Conservation (phyloP, 2,888 invertebrate genomes). For the Dilophus febrilis region DNA sequence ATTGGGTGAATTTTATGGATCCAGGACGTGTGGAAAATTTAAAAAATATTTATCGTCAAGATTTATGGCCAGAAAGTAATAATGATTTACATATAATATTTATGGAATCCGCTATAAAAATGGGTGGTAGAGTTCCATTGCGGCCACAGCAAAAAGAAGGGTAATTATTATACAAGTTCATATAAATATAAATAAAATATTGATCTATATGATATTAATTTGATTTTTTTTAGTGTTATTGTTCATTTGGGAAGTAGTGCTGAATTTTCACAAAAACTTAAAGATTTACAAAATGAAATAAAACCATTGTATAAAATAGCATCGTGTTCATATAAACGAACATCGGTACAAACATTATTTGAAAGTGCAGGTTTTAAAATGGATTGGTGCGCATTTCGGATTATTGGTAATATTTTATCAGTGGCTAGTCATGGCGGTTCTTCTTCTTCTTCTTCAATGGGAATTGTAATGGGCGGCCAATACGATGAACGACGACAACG, state of each 20-base stretch:
- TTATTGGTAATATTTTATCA: conserved; percentile 38
- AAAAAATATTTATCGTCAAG: conserved; percentile 54
- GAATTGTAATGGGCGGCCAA: conserved; percentile 24
- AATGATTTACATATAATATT: conserved; percentile 66
- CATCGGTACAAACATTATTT: conserved; percentile 69
- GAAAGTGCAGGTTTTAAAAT: conserved; percentile 59
- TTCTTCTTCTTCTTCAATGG: too few species aligned
- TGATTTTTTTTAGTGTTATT: conserved; percentile 38
- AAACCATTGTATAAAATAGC: conserved; percentile 59
- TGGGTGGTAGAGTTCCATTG: conserved; percentile 67
- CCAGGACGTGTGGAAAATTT: conserved; percentile 51
- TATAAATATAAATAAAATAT: conserved; percentile 9
- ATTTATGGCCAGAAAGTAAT: conserved; percentile 61
- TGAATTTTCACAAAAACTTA: conserved; percentile 43
- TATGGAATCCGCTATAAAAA: conserved; percentile 65
- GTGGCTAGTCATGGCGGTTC: conserved; percentile 14
- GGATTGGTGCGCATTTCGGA: conserved; percentile 79
- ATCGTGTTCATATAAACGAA: conserved; percentile 72
- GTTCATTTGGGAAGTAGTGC: conserved; percentile 61
- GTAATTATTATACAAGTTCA: conserved; percentile 29
- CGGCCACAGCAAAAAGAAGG: conserved; percentile 76
- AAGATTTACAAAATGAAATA: conserved; percentile 50
- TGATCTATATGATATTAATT: neutral
- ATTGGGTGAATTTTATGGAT: conserved; percentile 75
- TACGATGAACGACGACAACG: conserved; percentile 6